These are phyloP conservation scores for Pontoporia blainvillei DNA, from an alignment of 2,113 vertebrate species.

Conservation along the genomic window DNA sequence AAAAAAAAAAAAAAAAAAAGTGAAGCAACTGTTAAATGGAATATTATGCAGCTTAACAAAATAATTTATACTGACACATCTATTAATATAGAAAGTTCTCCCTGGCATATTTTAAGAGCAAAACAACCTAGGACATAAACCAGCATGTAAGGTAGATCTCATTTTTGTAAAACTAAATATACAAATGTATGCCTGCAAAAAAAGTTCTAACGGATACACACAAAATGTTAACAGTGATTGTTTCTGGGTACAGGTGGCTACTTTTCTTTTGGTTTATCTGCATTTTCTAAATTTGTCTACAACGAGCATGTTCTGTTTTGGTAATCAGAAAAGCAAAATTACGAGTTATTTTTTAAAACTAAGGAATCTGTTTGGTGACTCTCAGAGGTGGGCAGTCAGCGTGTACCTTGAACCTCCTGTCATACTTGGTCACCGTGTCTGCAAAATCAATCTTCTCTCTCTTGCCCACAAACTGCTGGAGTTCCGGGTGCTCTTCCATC, in stretches of 20 bases:
- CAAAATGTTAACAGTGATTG: background rate
- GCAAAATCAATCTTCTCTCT: slow-evolving; percentile 98
- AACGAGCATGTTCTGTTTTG: background rate
- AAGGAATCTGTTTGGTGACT: background rate
- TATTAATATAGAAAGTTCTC: background rate
- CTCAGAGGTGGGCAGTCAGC: rapidly evolving
- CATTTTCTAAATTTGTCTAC: background rate
- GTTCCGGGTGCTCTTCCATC: slow-evolving; percentile 94
- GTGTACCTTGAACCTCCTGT: slow-evolving; percentile 93
- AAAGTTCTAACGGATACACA: background rate
- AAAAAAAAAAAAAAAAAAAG: background rate
- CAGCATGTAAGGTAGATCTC: background rate
- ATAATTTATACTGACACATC: background rate
- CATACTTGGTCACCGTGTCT: slow-evolving; percentile 94
- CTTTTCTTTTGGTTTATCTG: background rate
- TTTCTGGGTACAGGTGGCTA: background rate
- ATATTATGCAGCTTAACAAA: background rate
- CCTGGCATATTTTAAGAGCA: background rate
- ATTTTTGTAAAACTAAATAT: background rate
- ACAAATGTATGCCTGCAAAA: background rate
- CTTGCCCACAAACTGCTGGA: slow-evolving; percentile 94
- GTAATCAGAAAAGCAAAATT: background rate
- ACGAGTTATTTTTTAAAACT: background rate
- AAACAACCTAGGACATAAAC: background rate
- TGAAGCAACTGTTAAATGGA: background rate